Base-by-base conservation (phyloP, 2,797 vertebrate genomes). In the Eulemur mongoz region DNA sequence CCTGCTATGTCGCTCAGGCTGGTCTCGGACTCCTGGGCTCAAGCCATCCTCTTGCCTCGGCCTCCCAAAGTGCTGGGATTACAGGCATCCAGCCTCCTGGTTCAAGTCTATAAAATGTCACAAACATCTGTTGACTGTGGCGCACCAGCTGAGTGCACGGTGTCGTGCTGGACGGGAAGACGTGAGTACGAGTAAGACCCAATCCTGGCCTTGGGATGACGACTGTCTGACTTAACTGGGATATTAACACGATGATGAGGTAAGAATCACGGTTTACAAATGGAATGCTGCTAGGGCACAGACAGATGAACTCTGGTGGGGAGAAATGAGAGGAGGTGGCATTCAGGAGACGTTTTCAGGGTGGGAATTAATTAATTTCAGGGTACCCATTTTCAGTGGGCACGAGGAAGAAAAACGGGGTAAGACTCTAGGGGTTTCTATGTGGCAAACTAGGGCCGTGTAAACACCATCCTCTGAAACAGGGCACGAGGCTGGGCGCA, bases 161-260 rank as follows among this genome's bases (percentile, higher is more conserved):
- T 30, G n/a, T 43, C 1, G 0, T 6, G 9, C 2, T 13, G 10
- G 45, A 61, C 43, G 13, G 43, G 67, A 20, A 50, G 18, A 4
- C 2, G 13, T 0, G 0, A 5, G 17, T 2, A 5, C 20, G 52
- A 78, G 32, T 65, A 48, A 43, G 52, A 32, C 23, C 57, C 4
- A 27, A 12, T 5, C 67, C 43, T 1, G 18, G 50, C n/a, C 48
- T n/a, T 52, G 15, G 18, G 52, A 72, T 88, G 35, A 27, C 7
- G 7, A 38, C 65, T 17, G 9, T 43, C 3, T 67, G 43, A 79
- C 70, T 32, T n/a, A 27, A 78, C 61, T 23, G 23, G 3, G 38
- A 32, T 4, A 22, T 3, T 4, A 30, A 63, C n/a, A 35, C 5
- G 1, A n/a, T 0, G 23, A 23, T 0, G 0, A 11, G 50, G 48